phyloP scores from a whole-genome alignment of 2,888 invertebrate genomes.

The Omphaloscelis lunosa region DNA sequence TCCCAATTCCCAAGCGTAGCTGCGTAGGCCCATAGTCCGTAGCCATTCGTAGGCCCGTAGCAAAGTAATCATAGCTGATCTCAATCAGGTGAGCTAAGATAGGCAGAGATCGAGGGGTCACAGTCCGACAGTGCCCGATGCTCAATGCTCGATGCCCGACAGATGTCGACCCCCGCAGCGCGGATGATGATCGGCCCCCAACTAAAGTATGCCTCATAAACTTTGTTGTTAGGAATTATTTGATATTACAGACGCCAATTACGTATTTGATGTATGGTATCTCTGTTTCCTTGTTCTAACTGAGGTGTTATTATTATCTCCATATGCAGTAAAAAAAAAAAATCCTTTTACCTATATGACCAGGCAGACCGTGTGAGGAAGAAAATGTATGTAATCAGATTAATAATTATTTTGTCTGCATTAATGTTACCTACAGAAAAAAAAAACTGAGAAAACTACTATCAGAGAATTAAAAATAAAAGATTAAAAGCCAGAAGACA shows the following conservation, averaged over 20 bases:
- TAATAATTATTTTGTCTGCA: background rate
- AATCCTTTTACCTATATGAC: background rate
- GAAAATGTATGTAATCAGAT: background rate
- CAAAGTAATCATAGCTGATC: constrained; percentile 60
- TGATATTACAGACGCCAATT: constrained; percentile 68
- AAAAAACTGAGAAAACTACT: background rate
- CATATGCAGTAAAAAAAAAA: background rate
- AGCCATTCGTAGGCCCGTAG: constrained; percentile 41
- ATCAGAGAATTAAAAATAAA: background rate
- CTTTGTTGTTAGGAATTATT: constrained; percentile 76
- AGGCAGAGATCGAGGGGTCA: constrained; percentile 68
- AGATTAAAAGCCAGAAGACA: background rate
- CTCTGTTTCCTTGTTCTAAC: constrained; percentile 29
- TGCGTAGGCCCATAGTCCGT: constrained; percentile 38
- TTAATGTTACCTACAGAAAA: too few species aligned
- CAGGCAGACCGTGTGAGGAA: too few species aligned
- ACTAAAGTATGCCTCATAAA: constrained; percentile 76
- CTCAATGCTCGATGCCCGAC: constrained; percentile 69
- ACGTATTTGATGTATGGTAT: constrained; percentile 51
- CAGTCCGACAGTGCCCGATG: constrained; percentile 69
- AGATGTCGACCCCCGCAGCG: constrained; percentile 89
- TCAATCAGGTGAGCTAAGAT: constrained; percentile 69
- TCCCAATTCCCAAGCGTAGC: constrained; percentile 53
- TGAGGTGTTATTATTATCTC: background rate
- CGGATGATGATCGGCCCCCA: constrained; percentile 82